Base-by-base conservation (phyloP, 2,888 invertebrate species). In the Acanthosepion pharaonis region DNA sequence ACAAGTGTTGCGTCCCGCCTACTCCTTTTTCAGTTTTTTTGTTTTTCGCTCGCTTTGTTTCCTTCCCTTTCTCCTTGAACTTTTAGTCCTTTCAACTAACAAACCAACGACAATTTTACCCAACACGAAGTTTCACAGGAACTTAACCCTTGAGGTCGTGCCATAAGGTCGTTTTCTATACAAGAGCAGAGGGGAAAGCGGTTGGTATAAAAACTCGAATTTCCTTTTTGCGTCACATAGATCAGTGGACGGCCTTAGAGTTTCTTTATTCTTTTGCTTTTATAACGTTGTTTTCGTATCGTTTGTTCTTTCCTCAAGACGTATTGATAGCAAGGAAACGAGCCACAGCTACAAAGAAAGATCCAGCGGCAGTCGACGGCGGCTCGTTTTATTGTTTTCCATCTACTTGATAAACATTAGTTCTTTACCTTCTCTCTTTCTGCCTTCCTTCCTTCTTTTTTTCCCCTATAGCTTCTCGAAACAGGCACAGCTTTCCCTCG, bases 81-180 rank as follows among this genome's bases (percentile, higher is more conserved):
- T 78, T 78, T 78, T 78, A 78, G n/a, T 78, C 78, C n/a, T 78
- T n/a, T 18, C 78, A 78, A 78, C 78, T 78, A 78, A 78, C 78
- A 33, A 78, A 78, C n/a, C 78, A 78, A 78, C 78, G n/a, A 78
- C 78, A 78, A 78, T 78, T 78, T 78, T 78, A 78, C 78, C 78
- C n/a, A 78, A 78, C 78, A 78, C n/a, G 78, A 78, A 78, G 78
- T 78, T 78, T 78, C 78, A 78, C 78, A 78, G 78, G 78, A 78
- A 78, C 78, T 78, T 78, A 78, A 78, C 78, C 78, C 78, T 78
- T 78, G 78, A 78, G 78, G 78, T 78, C 78, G n/a, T 78, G 78
- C 78, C 78, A 78, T 78, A 33, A 78, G 78, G 78, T 78, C 78
- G 78, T 15, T 78, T 78, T n/a, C n/a, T 78, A 33, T 78, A 78